Evolutionary conservation across 2,797 vertebrate species (phyloP), one percentile per base, ranked within the genome.

Genomic region (Acanthurus lineatus): DNA sequence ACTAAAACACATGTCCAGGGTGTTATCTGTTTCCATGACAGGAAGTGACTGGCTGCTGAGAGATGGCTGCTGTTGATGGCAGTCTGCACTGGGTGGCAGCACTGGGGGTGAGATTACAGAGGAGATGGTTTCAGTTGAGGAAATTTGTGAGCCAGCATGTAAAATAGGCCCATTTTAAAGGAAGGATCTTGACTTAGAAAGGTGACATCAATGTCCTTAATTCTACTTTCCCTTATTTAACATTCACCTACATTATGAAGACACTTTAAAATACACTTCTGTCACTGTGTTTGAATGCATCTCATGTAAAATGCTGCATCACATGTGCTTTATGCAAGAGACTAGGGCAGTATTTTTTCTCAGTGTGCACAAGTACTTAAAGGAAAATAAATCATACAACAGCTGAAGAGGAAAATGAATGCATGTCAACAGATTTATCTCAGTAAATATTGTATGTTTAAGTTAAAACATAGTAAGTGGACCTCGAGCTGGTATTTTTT

Each of bases 41-140:
- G 77, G 20, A 20, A 10, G 71, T 12, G 78, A 54, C 35, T 51
- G 77, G 72, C 74, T 67, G 79, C 38, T 60, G 70, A 62, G 69
- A 49, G 64, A 59, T 44, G 76, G 84, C 86, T 91, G 93, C 88
- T 88, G 88, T 83, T 84, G 79, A 74, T 47, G 49, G 73, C 79
- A 42, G 72, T 28, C 72, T 81, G 86, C 92, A 90, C 86, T 85
- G 85, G 91, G 90, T 70, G 91, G 92, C 89, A 92, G 89, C 91
- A 91, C 89, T 84, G 85, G n/a, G 83, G 87, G 81, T 38, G 57
- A 79, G 54, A 82, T 71, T 2, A 51, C n/a, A 81, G 5, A 51
- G 60, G 17, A 68, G 73, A 22, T 5, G 9, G 1, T 40, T 28
- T 69, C n/a, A 25, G 54, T 19, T 3, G n/a, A 4, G 2, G 51